phyloP scores from a whole-genome alignment of 2,113 vertebrate genomes.

The Catharus bicknelli region DNA sequence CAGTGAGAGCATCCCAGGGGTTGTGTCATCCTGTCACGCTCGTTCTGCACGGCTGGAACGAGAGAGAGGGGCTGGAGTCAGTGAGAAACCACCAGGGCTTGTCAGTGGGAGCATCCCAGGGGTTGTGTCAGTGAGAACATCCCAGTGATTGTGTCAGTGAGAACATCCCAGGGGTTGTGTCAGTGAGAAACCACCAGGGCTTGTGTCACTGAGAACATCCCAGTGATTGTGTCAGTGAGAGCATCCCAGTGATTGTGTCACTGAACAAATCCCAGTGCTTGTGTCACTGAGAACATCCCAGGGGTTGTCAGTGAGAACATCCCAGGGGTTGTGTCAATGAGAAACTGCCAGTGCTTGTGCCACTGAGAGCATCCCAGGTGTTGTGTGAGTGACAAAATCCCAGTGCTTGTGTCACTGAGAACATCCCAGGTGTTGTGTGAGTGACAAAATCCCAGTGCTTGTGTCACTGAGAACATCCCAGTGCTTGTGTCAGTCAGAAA shows the following conservation, averaged over 20 bases:
- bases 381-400: not conserved
- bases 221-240: not conserved
- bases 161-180: no score
- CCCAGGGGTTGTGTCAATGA: not conserved
- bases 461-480: not conserved
- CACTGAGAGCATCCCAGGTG: accelerated
- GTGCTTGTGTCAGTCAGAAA: accelerated
- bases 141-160: not conserved
- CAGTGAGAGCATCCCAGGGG: no score
- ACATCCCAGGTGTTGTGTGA: no score
- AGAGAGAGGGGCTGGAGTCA: no score
- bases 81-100: no score
- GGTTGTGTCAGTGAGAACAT: not conserved
- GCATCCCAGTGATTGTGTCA: not conserved
- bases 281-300: not conserved
- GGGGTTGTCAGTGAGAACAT: not conserved
- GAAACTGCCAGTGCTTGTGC: no score
- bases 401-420: not conserved
- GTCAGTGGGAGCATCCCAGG: no score
- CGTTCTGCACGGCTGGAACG: no score
- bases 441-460: no score
- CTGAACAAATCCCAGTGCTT: no score
- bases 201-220: not conserved
- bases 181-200: no score
- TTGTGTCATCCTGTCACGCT: no score